phyloP scores from a whole-genome alignment of 2,888 invertebrate genomes.

The Epinotia nisella region DNA sequence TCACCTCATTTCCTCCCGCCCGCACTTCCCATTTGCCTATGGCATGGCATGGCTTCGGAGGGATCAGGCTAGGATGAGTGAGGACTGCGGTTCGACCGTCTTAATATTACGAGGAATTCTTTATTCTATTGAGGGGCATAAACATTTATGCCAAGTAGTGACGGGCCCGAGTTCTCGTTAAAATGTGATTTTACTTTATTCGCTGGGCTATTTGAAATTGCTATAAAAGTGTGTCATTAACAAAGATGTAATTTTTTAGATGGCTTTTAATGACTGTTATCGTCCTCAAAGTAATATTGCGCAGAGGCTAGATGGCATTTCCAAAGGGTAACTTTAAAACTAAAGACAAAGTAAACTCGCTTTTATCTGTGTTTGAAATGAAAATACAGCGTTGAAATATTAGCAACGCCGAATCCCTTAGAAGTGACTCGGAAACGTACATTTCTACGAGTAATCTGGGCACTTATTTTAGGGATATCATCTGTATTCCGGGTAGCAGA shows the following conservation, averaged over 20 bases:
- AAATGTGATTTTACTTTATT: conserved; percentile 21
- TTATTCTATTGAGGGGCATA: conserved; percentile 30
- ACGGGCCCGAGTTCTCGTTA: background rate
- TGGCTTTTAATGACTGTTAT: conserved; percentile 33
- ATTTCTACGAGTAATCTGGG: conserved; percentile 34
- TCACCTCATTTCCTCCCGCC: conserved; percentile 38
- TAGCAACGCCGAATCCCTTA: conserved; percentile 14
- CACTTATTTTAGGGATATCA: conserved; percentile 54
- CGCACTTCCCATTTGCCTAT: conserved; percentile 42
- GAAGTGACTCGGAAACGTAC: conserved; percentile 9
- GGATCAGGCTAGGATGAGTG: conserved; percentile 31
- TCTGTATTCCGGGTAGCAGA: conserved; percentile 53
- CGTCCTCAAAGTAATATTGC: conserved; percentile 9
- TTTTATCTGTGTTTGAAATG: conserved; percentile 1
- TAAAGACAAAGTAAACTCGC: conserved; percentile 15
- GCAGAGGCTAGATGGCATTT: conserved; percentile 24
- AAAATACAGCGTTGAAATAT: conserved; percentile 20
- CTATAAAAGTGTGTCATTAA: conserved; percentile 28
- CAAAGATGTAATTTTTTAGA: conserved; percentile 32
- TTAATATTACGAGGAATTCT: conserved; percentile 22
- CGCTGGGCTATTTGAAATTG: conserved; percentile 10
- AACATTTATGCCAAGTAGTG: conserved; percentile 7
- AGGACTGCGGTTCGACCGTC: conserved; percentile 27
- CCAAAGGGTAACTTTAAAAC: conserved; percentile 2
- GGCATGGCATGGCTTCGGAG: conserved; percentile 28